Evolutionary conservation across 2,113 vertebrate genomes (phyloP).

Genomic region (Otocyon megalotis): DNA sequence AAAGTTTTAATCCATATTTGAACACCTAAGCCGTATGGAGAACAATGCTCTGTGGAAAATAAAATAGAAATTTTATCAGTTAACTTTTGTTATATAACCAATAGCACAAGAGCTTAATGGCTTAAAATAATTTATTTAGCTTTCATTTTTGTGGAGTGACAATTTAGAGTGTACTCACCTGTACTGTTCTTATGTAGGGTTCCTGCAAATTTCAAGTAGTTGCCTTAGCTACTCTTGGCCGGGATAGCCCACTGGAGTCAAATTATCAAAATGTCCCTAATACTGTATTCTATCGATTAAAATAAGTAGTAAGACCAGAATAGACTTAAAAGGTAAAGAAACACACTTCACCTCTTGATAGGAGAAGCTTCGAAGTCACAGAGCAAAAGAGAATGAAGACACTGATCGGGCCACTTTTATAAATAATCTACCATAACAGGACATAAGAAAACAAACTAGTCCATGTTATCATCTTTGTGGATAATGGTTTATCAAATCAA

Average conservation of each 20-base stretch:
- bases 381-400: background rate
- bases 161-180: background rate
- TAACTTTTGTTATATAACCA: background rate
- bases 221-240: background rate
- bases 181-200: background rate
- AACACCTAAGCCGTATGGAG: background rate
- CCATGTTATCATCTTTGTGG: constrained; percentile 10
- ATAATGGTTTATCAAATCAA: constrained; percentile 78
- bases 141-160: background rate
- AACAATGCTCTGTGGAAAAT: background rate
- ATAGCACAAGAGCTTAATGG: background rate
- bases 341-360: background rate
- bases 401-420: background rate
- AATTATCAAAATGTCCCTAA: background rate
- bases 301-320: background rate
- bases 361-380: background rate
- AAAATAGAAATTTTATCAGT: background rate
- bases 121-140: background rate
- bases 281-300: background rate
- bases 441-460: background rate
- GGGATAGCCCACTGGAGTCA: background rate
- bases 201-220: background rate
- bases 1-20: background rate
- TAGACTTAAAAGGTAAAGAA: background rate
- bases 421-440: background rate